Percentiles rank a stretch among this genome's conserved stretches.
Evolutionary conservation across 2,797 vertebrate genomes (phyloP).

Genomic region (Aplochiton taeniatus): DNA sequence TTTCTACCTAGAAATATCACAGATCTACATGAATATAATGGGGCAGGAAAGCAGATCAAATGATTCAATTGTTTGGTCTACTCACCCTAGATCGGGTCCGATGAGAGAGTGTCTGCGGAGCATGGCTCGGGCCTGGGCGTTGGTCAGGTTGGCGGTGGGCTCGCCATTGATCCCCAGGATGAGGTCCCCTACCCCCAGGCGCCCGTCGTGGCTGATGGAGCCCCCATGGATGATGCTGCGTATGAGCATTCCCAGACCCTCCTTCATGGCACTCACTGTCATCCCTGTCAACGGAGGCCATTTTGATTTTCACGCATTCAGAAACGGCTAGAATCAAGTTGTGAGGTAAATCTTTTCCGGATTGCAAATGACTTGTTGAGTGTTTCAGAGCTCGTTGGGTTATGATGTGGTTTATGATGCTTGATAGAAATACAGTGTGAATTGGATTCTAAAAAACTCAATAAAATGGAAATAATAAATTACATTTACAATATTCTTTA

Average conservation of each 20-base stretch:
- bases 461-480: no score
- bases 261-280: constrained; percentile 93
- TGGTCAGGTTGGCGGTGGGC: constrained; percentile 84
- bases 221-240: constrained; percentile 94
- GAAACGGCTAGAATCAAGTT: no score
- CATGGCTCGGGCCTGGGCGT: constrained; percentile 91
- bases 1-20: no score
- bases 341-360: no score
- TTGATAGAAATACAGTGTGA: no score
- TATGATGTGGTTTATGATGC: no score
- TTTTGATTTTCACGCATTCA: not conserved
- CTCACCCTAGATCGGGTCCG: constrained; percentile 90
- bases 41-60: no score
- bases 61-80: not conserved
- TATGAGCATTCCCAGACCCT: constrained; percentile 90
- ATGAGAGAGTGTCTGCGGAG: constrained; percentile 92
- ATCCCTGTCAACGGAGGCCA: constrained; percentile 77
- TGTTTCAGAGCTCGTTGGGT: no score
- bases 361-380: no score
- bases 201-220: constrained; percentile 91
- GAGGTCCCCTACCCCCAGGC: constrained; percentile 90
- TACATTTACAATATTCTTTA: no score
- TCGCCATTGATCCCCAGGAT: constrained; percentile 94
- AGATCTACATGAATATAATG: no score
- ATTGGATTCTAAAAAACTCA: no score